phyloP scores from a whole-genome alignment of 2,113 vertebrate species.

The Equus przewalskii region DNA sequence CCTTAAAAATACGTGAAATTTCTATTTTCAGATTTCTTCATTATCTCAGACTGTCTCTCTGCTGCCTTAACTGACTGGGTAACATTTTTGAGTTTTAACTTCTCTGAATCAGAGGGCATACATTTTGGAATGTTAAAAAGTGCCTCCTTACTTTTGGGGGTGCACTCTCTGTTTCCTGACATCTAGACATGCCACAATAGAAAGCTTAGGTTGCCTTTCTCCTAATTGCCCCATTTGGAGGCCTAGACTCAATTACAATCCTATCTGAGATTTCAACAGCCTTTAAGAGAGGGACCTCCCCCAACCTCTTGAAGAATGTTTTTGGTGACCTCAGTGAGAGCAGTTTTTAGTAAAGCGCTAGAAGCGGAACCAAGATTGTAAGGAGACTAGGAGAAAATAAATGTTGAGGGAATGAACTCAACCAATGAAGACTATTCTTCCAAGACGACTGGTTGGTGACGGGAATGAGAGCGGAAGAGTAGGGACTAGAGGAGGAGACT shows the following conservation, averaged over 20 bases:
- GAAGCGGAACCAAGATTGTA: background rate
- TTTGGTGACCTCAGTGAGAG: background rate
- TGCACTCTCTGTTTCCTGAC: background rate
- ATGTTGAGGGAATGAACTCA: background rate
- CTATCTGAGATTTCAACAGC: background rate
- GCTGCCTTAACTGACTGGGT: background rate
- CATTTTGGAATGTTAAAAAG: background rate
- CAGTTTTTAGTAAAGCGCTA: background rate
- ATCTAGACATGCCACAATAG: background rate
- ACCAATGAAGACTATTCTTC: background rate
- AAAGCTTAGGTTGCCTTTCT: background rate
- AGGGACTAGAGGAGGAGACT: background rate
- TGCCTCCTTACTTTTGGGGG: background rate
- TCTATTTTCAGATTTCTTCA: background rate
- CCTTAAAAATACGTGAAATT: background rate
- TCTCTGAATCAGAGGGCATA: background rate
- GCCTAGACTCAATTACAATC: background rate
- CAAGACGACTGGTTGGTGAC: background rate
- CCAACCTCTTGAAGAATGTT: background rate
- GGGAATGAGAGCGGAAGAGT: background rate
- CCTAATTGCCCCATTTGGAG: background rate
- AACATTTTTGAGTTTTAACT: background rate
- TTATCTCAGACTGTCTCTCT: slow-evolving; percentile 28
- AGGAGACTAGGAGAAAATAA: background rate
- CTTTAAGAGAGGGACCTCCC: background rate